Evolutionary conservation across 2,888 invertebrate species (phyloP).

Genomic region (Sialis fuliginosa): DNA sequence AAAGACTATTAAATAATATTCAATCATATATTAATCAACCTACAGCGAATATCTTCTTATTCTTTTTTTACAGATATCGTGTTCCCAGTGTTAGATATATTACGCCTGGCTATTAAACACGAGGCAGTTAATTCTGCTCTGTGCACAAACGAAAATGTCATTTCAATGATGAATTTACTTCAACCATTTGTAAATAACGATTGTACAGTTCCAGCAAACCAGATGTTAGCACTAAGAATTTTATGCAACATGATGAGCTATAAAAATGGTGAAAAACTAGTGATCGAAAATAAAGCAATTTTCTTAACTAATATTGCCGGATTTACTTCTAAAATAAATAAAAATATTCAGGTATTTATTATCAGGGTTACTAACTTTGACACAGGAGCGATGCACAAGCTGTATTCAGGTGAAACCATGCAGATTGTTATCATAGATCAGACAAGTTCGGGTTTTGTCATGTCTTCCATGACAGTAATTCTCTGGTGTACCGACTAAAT

Average conservation of each 20-base stretch:
- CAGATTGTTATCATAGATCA: too few relatives aligned
- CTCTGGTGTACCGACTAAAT: too few relatives aligned
- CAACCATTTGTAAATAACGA: constrained; percentile 16
- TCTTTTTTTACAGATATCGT: constrained; percentile 37
- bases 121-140: constrained; percentile 35
- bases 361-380: neutral
- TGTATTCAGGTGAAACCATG: too few relatives aligned
- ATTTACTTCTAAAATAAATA: constrained; percentile 33
- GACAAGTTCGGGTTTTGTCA: too few relatives aligned
- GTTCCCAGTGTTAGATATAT: constrained; percentile 78
- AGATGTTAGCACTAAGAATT: constrained; percentile 58
- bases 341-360: constrained; percentile 39
- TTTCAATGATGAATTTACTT: constrained; percentile 17
- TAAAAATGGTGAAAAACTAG: constrained; percentile 41
- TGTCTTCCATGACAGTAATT: too few relatives aligned
- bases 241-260: constrained; percentile 70
- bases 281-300: constrained; percentile 35
- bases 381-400: neutral
- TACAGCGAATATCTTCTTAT: neutral
- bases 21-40: too few relatives aligned
- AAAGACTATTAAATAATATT: too few relatives aligned
- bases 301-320: constrained; percentile 34
- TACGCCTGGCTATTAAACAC: constrained; percentile 59
- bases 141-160: constrained; percentile 23
- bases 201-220: constrained; percentile 43